Evolutionary conservation across 2,888 invertebrate species (phyloP).

Genomic region (Luffia ferchaultella): DNA sequence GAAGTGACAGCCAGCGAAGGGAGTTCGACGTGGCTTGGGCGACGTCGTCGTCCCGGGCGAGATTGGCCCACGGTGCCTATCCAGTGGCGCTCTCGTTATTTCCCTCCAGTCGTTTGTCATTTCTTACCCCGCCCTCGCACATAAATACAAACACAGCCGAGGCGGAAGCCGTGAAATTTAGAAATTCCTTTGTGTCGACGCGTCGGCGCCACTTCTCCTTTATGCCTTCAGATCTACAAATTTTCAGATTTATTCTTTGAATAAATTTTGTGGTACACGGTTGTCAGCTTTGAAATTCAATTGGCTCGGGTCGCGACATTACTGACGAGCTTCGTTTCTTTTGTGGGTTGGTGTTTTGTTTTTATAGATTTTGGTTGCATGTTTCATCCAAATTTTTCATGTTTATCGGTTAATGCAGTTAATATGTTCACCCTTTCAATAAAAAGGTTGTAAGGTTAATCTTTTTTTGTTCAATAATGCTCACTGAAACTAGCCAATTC

Average conservation of each 20-base stretch:
- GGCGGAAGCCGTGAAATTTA: conserved; percentile 65
- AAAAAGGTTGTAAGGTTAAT: too few species aligned
- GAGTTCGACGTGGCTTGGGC: not conserved
- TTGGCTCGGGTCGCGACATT: conserved; percentile 58
- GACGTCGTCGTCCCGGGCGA: not conserved
- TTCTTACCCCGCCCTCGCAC: conserved; percentile 50
- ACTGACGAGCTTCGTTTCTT: conserved; percentile 48
- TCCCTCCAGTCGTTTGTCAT: conserved; percentile 54
- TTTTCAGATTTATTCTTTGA: conserved; percentile 67
- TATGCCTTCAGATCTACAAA: conserved; percentile 63
- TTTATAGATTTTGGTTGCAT: too few species aligned
- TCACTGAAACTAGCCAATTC: too few species aligned
- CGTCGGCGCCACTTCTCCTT: conserved; percentile 56
- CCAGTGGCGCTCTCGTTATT: conserved; percentile 21
- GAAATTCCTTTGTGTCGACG: conserved; percentile 63
- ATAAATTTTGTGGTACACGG: conserved; percentile 62
- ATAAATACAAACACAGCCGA: conserved; percentile 57
- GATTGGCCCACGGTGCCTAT: not conserved
- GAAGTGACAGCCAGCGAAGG: not conserved
- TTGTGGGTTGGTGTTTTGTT: conserved; percentile 10
- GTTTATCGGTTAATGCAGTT: too few species aligned
- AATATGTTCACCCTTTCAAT: too few species aligned
- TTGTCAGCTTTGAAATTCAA: conserved; percentile 65
- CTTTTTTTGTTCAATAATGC: too few species aligned
- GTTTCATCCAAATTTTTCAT: too few species aligned